phyloP scores from a whole-genome alignment of 1,140 invertebrate genomes.

The Ceratina calcarata region DNA sequence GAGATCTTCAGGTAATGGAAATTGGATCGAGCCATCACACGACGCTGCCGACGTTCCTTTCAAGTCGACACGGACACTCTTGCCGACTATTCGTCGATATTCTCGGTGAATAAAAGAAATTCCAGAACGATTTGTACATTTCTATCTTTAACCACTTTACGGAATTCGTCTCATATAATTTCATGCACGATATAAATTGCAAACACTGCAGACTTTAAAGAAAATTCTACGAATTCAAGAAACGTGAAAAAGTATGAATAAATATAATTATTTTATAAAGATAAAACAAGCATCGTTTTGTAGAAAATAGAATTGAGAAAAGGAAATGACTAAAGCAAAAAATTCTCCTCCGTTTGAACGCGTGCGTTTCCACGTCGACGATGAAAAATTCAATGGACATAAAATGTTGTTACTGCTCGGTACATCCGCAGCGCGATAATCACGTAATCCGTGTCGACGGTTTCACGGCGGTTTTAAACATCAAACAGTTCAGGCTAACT shows the following conservation, averaged over 20 bases:
- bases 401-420: neutral
- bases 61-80: constrained; percentile 1
- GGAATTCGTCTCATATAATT: no score
- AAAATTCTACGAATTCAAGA: no score
- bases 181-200: no score
- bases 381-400: neutral
- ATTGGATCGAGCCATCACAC: constrained; percentile 31
- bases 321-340: no score
- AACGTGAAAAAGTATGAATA: no score
- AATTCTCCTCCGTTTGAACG: no score
- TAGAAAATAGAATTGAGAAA: no score
- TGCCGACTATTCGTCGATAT: neutral
- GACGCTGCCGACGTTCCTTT: constrained; percentile 11
- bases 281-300: no score
- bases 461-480: neutral
- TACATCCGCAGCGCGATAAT: neutral
- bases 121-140: neutral
- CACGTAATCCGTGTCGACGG: neutral
- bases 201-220: no score
- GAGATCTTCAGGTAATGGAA: constrained; percentile 43
- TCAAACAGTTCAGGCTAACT: neutral
- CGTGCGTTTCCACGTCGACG: no score
- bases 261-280: no score
- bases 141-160: neutral
- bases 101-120: constrained; percentile 15